Base-by-base conservation (phyloP, 1,140 invertebrate genomes). In the Leptinotarsa texana region DNA sequence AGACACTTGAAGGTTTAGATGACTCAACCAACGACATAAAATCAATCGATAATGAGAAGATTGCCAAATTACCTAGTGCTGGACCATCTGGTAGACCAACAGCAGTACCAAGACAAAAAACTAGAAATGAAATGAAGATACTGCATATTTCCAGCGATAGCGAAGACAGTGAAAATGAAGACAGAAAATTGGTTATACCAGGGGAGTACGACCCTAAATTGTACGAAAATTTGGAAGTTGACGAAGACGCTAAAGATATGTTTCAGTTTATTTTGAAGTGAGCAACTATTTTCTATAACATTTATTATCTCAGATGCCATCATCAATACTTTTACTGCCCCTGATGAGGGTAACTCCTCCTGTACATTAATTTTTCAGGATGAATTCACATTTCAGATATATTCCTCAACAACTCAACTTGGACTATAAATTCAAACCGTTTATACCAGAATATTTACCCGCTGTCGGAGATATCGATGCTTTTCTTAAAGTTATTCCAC, bases 391-490 rank as follows among this genome's bases (percentile, higher is more conserved):
- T 70, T 74, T 57, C 80, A 95, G 94, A 82, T 98, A 98, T 84
- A 95, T 95, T 2, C 96, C 96, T 0, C 95, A 98, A 86, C 93
- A 92, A 69, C 93, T 98, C 63, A 95, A 97, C 77, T 88, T 97
- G 17, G 95, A 96, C 22, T 93, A 94, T 82, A 96, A 96, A 82
- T 88, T 99, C 77, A 92, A 94, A 80, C 96, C 98, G 1, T 99
- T 99, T 83, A 92, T 99, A 71, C 97, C 97, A 0, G 97, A 99
- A 82, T 99, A 93, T 85, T 96, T 99, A 80, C 98, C 98, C 22
- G 95, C 97, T 11, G 97, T 99, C 42, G 98, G 98, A 0, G 98
- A 99, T 85, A 97, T 98, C 80, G 98, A 99, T 86, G 96, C 97
- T 6, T 99, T 99, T 85, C 90, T 99, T 33, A 99, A 99, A 88